These are phyloP conservation scores for Aphis craccivora DNA, from an alignment of 1,140 invertebrate genomes.

Conservation along the genomic window DNA sequence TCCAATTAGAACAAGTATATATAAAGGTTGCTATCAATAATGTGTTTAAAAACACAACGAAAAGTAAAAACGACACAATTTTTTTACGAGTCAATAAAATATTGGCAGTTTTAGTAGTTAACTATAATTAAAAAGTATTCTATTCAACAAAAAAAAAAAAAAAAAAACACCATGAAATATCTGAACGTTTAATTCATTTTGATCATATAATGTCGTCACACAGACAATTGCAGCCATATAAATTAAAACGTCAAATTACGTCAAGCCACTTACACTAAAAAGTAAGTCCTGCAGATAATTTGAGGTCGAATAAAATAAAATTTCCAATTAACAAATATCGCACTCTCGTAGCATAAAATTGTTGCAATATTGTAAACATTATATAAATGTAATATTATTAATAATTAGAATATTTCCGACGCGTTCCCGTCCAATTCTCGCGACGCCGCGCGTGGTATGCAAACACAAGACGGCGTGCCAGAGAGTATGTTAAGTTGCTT, in stretches of 20 bases:
- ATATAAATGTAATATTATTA: not conserved
- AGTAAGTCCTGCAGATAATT: not conserved
- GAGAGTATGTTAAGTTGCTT: not conserved
- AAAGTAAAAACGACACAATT: not conserved
- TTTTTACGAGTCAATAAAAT: constrained; percentile 11
- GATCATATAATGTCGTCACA: not conserved
- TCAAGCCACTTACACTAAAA: not conserved
- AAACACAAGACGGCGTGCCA: not conserved
- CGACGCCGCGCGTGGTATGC: not conserved
- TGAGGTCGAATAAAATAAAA: not conserved
- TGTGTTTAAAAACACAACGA: not conserved
- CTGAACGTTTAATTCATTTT: not conserved
- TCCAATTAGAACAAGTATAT: not conserved
- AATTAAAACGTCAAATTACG: not conserved
- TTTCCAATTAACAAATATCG: not conserved
- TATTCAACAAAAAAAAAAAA: not conserved
- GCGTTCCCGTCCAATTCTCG: not conserved
- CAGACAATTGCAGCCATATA: not conserved
- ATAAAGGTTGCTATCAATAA: not conserved
- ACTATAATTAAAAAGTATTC: not conserved
- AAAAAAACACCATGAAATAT: not conserved
- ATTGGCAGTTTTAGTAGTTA: not conserved
- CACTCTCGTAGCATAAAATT: not conserved
- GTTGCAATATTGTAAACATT: not conserved
- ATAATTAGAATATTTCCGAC: not conserved